phyloP scores from a whole-genome alignment of 1,140 invertebrate genomes.

The Aphaenogaster floridana region DNA sequence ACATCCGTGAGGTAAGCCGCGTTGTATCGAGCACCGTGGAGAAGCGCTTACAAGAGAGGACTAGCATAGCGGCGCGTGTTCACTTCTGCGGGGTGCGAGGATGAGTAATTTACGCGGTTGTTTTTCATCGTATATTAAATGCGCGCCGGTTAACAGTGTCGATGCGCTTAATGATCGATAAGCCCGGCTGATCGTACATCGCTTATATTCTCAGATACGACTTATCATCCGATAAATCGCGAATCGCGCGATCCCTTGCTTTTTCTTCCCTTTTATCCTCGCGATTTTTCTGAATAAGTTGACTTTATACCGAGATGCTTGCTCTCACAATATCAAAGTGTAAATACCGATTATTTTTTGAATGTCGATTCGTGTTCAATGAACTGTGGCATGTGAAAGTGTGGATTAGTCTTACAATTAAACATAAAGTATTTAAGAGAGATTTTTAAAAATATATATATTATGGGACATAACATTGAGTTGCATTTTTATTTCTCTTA shows the following conservation, averaged over 20 bases:
- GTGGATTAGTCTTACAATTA: background rate
- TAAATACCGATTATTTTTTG: background rate
- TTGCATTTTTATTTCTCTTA: background rate
- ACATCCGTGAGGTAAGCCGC: constrained; percentile 29
- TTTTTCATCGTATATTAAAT: constrained; percentile 48
- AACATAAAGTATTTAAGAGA: too few relatives aligned
- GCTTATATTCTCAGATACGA: constrained; percentile 13
- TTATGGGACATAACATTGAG: background rate
- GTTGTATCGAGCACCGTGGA: constrained; percentile 44
- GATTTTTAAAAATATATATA: background rate
- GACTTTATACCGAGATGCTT: background rate
- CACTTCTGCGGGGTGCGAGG: constrained; percentile 7
- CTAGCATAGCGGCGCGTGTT: constrained; percentile 17
- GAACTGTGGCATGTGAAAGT: background rate
- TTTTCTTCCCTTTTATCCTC: background rate
- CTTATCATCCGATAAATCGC: constrained; percentile 32
- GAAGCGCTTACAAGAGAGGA: constrained; percentile 20
- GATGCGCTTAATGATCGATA: constrained; percentile 47
- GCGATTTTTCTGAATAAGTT: constrained; percentile 7
- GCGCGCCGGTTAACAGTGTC: background rate
- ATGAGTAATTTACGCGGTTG: constrained; percentile 43
- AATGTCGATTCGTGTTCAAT: background rate
- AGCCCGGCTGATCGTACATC: background rate
- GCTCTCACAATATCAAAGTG: background rate
- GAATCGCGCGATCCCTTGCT: background rate